Base-by-base conservation (phyloP, 2,113 vertebrate genomes). In the Ameiurus melas region DNA sequence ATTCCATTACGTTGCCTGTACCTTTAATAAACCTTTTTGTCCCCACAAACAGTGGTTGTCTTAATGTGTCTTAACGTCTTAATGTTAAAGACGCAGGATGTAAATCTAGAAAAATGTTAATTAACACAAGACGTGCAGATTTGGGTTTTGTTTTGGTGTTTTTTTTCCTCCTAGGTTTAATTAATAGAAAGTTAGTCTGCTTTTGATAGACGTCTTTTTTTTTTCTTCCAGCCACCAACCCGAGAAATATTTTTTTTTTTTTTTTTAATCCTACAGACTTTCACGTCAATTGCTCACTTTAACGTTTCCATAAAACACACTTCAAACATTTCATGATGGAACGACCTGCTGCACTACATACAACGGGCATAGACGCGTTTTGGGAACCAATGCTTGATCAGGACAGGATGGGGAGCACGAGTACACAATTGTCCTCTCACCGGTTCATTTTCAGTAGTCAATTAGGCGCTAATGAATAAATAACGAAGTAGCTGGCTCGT, bases 11-110 rank as follows among this genome's bases (percentile, higher is more conserved):
- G 19, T 43, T 90, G 87, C 73, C 6, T 89, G 10, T 91, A 87
- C 64, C 39, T 82, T 82, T 36, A 87, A 83, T 87, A 71, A 87
- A 87, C 7, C 7, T 14, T 66, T 86, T 80, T 17, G 5, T 47
- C 36, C 71, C 71, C 19, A 39, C 71, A 75, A 75, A 47, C 10
- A 13, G 30, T 22, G 30, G 14, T 19, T 36, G 36, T 70, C 12
- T 19, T 71, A 39, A 71, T 19, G 17, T 36, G n/a, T n/a, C n/a
- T n/a, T n/a, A n/a, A n/a, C 36, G 36, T 70, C 12, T 19, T 71
- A 39, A 71, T 19, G 17, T 36, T 39, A 68, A 68, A 68, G 27
- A 14, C 0, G 8, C 27, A 13, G 22, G 20, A 6, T 22, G 60
- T 9, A 27, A n/a, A 27, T 47, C 43, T 47, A 47, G 43, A 5